phyloP scores from a whole-genome alignment of 1,140 invertebrate genomes.

The Drosophila littoralis region DNA sequence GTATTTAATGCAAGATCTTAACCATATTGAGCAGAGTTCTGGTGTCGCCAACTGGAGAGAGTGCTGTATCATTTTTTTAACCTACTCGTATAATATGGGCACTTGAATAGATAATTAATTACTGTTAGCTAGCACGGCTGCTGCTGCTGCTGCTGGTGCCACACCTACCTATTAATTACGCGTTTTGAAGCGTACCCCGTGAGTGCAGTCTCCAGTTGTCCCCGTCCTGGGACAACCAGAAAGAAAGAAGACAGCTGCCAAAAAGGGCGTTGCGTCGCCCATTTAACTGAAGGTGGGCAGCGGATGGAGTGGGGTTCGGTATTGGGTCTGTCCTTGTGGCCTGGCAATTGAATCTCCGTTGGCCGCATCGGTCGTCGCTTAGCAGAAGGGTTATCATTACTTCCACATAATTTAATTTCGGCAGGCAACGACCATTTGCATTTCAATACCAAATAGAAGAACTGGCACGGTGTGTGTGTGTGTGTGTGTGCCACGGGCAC shows the following conservation, averaged over 20 bases:
- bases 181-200: constrained; percentile 47
- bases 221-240: neutral
- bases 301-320: neutral
- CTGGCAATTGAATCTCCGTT: constrained; percentile 51
- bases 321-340: constrained; percentile 19
- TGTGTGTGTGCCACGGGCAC: constrained; percentile 1
- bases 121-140: constrained; percentile 59
- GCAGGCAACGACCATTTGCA: constrained; percentile 79
- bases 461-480: neutral
- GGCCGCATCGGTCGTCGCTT: constrained; percentile 44
- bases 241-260: constrained; percentile 72
- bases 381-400: constrained; percentile 82
- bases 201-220: constrained; percentile 16
- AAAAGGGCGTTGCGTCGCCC: constrained; percentile 76
- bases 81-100: neutral
- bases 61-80: constrained; percentile 8
- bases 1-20: too few relatives aligned
- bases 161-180: constrained; percentile 79
- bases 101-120: constrained; percentile 77
- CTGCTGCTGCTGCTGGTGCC: constrained; percentile 70
- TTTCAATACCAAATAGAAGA: constrained; percentile 74
- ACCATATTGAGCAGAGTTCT: neutral
- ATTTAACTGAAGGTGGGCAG: constrained; percentile 53
- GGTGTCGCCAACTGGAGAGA: neutral
- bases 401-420: constrained; percentile 84